Evolutionary conservation across 30 jellyfish, hydroid and myxozoan genomes (phyloP).

Genomic region (Chrysaora quinquecirrha): DNA sequence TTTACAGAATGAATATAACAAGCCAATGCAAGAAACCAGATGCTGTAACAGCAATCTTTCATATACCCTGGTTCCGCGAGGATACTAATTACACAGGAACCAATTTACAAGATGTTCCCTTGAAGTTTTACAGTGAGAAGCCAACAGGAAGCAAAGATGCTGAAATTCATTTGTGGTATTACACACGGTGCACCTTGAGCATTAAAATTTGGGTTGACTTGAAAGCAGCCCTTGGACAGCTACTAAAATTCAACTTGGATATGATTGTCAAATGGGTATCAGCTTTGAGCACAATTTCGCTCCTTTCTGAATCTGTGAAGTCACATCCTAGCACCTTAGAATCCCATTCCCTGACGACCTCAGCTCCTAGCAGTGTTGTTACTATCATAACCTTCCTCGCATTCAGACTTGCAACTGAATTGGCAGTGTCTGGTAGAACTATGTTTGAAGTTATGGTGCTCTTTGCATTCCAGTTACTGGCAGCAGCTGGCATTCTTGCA

Average conservation of each 20-base stretch:
- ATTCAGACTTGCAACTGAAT: background rate
- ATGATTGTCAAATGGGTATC: slow-evolving; percentile 5
- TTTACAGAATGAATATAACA: slow-evolving; percentile 6
- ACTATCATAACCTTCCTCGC: background rate
- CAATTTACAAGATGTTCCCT: background rate
- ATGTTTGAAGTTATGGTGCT: background rate
- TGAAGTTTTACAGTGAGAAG: background rate
- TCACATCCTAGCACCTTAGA: too few species aligned
- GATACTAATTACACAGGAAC: slow-evolving; percentile 6
- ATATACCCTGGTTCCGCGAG: slow-evolving; percentile 67
- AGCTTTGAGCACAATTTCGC: background rate
- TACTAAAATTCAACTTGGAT: slow-evolving; percentile 15
- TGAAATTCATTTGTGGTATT: slow-evolving; percentile 36
- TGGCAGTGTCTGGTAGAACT: background rate
- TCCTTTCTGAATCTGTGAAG: background rate
- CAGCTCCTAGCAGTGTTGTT: background rate
- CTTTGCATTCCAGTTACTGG: background rate
- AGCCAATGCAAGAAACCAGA: slow-evolving; percentile 12
- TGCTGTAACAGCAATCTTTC: slow-evolving; percentile 21
- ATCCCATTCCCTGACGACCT: too few species aligned
- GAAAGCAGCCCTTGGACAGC: slow-evolving; percentile 24
- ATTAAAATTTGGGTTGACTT: slow-evolving; percentile 14
- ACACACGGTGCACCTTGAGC: slow-evolving; percentile 30
- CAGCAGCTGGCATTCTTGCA: background rate
- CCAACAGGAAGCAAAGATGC: background rate